Evolutionary conservation across 2,113 vertebrate species (phyloP).

Genomic region (Rhea pennata): DNA sequence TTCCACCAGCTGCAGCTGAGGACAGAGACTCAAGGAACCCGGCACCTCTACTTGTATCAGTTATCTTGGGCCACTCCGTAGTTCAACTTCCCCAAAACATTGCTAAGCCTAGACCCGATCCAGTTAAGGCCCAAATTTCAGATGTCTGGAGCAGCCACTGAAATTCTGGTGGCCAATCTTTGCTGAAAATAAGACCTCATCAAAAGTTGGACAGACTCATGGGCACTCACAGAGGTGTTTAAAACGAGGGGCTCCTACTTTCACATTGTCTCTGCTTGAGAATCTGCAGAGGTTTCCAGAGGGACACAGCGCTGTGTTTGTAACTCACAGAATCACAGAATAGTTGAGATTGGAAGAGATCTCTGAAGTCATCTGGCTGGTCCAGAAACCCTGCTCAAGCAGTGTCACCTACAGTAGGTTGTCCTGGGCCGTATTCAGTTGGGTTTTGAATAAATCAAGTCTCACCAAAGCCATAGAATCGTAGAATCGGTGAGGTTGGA

Average conservation of each 20-base stretch:
- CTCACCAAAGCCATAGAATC: background rate
- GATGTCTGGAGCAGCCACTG: background rate
- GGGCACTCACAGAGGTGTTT: background rate
- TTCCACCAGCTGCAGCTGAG: background rate
- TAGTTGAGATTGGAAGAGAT: too few relatives aligned
- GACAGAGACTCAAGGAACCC: background rate
- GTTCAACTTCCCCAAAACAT: background rate
- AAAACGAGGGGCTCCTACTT: background rate
- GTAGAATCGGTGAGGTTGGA: too few relatives aligned
- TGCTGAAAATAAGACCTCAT: background rate
- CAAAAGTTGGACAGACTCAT: background rate
- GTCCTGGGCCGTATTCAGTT: background rate
- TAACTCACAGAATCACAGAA: background rate
- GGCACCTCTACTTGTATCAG: background rate
- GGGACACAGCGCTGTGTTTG: background rate
- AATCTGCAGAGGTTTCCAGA: background rate
- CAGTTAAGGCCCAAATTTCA: background rate
- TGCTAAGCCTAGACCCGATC: fast-evolving
- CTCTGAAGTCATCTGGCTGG: background rate
- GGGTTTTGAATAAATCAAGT: background rate
- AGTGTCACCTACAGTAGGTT: background rate
- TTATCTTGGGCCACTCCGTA: background rate
- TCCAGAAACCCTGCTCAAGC: background rate
- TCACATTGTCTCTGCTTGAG: background rate
- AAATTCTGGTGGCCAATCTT: background rate